Evolutionary conservation across 2,888 invertebrate genomes (phyloP), one percentile per base, ranked within the genome.

Genomic region (Nebria salina): DNA sequence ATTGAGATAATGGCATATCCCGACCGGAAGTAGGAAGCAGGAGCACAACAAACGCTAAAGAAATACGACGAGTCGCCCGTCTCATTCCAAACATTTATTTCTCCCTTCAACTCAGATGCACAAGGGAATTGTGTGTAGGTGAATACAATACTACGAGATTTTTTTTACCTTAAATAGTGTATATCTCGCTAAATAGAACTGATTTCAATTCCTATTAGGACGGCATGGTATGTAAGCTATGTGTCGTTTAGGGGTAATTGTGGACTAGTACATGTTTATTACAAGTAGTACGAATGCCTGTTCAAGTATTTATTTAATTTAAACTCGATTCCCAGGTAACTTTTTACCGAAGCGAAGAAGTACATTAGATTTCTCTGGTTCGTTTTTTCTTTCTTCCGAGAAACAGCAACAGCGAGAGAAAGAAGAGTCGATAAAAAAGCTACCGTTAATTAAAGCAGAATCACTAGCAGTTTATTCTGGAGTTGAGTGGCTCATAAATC

Each of bases 1-100:
- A 79, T 82, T 82, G 82, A 82, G 82, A 82, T 82, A 82, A 82
- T 82, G 77, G 82, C 82, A 82, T 77, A 82, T 82, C 82, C 82
- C 77, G 73, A 78, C 42, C 82, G 82, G 78, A 79, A 79, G 75
- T 72, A 78, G 82, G 77, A 77, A 75, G 77, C 76, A 73, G 75
- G 70, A 75, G 68, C 75, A 80, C 80, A 76, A 81, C 81, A 81
- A 81, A 79, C 72, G 34, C 54, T 76, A 72, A 81, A 81, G 81
- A 76, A 81, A 81, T 72, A 73, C 66, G 11, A 26, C 9, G n/a
- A 74, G 25, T 5, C 74, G 20, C 2, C 54, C 54, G 13, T 7
- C 54, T 54, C 72, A 34, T 72, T 5, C 72, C 25, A 8, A 72
- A 15, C 72, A 15, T 72, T 13, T 41, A 2, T 34, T 34, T 34